Evolutionary conservation across 2,797 vertebrate species (phyloP).

Genomic region (Podarcis siculus): DNA sequence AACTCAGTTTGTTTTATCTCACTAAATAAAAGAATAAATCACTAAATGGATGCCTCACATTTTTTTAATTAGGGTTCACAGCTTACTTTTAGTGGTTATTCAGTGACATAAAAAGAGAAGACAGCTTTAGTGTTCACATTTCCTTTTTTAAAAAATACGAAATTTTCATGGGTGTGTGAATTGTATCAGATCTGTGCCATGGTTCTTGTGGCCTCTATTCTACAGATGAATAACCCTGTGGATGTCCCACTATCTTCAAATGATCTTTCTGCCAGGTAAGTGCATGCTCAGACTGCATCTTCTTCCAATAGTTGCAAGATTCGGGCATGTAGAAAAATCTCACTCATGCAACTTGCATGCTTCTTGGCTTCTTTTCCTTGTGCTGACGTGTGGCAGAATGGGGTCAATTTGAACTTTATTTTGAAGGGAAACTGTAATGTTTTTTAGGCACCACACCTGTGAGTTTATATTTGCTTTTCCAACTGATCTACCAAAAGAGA

Average conservation of each 20-base stretch:
- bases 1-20: conserved; percentile 56
- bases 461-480: not conserved
- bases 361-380: conserved; percentile 6
- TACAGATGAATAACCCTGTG: not conserved
- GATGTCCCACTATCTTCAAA: not conserved
- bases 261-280: not conserved
- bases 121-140: not conserved
- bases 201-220: not conserved
- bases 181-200: not conserved
- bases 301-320: not conserved
- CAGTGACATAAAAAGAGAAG: not conserved
- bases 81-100: not conserved
- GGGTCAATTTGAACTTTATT: conserved; percentile 25
- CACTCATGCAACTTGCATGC: not conserved
- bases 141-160: not conserved
- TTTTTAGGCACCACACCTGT: not conserved
- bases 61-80: conserved; percentile 11
- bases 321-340: not conserved
- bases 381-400: not conserved
- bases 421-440: too few relatives aligned
- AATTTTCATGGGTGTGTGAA: not conserved
- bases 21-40: conserved; percentile 39
- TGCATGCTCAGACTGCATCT: not conserved
- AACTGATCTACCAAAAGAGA: not conserved
- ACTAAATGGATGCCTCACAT: conserved; percentile 15